Conservation (phyloP, 1,140 invertebrate species). For the Palaemon carinicauda region DNA sequence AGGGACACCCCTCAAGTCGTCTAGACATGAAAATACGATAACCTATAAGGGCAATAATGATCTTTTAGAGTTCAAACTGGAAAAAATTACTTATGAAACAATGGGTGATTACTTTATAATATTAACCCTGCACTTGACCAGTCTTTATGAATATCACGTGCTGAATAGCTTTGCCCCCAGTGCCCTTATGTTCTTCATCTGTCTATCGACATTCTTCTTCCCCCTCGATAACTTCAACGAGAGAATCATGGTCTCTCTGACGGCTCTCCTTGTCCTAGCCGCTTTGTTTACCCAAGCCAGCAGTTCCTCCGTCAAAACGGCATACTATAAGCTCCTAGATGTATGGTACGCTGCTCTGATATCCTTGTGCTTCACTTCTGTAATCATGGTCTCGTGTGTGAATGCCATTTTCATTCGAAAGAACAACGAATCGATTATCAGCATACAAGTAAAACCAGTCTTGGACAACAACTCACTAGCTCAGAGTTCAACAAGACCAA, state of each 20-base stretch:
- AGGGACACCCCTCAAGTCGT: not conserved
- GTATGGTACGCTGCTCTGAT: constrained; percentile 41
- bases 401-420: not conserved
- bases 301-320: constrained; percentile 35
- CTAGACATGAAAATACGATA: not conserved
- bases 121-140: constrained; percentile 11
- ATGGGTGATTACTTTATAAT: not conserved
- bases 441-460: not conserved
- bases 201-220: constrained; percentile 40
- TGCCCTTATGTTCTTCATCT: constrained; percentile 32
- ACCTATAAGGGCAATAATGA: constrained; percentile 3
- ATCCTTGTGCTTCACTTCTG: constrained; percentile 16
- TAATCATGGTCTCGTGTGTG: constrained; percentile 10
- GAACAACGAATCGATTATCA: not conserved
- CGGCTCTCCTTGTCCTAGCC: constrained; percentile 30
- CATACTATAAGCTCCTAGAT: constrained; percentile 41
- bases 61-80: not conserved
- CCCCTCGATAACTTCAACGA: constrained; percentile 32
- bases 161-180: constrained; percentile 41
- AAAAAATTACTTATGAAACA: not conserved
- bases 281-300: constrained; percentile 37
- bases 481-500: too few species aligned
- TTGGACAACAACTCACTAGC: too few species aligned
- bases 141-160: constrained; percentile 37
- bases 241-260: constrained; percentile 47